Base-by-base conservation (phyloP, 92 coral and sea anemone genomes). In the Galaxea fascicularis region DNA sequence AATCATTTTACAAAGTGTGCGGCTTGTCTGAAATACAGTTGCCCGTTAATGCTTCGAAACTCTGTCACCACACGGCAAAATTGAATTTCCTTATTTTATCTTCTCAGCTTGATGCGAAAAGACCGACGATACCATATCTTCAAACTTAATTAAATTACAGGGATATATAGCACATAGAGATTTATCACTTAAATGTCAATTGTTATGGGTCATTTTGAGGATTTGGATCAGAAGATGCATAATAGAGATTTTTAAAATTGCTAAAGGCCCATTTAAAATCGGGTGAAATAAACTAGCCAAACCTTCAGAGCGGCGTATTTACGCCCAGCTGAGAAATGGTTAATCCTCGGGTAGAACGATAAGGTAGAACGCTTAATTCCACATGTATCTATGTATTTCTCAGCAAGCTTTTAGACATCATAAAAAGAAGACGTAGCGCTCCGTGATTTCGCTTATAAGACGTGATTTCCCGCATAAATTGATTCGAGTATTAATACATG, bases 371-470 rank as follows among this genome's bases (percentile, higher is more conserved):
- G 52, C 74, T 65, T 51, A 14, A 10, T 79, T 66, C 84, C 18
- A 29, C 45, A 30, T 53, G 65, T 28, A 52, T 14, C 35, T 16
- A 21, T 31, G 11, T 20, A 29, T 45, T 71, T 45, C 75, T 17
- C 84, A 66, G 65, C 75, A 66, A 79, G 84, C 84, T 79, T 67
- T 79, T 79, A 65, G 51, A 5, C 51, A 46, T 7, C 9, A 8
- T 46, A 46, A 4, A 63, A 56, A 9, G 29, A 9, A 24, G 58
- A 2, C 18, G 18, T 14, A 14, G 10, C 58, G 6, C 17, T 24
- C 4, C 10, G 68, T 27, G 68, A 35, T 8, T 35, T 35, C 41
- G 41, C 41, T 35, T 35, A 35, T 35, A 35, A 35, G 6, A 0
- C 10, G 68, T 27, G 68, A 35, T 14, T 35, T 68, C 57, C 29